Base-by-base conservation (phyloP, 2,113 vertebrate genomes). In the Indicator maculatus region DNA sequence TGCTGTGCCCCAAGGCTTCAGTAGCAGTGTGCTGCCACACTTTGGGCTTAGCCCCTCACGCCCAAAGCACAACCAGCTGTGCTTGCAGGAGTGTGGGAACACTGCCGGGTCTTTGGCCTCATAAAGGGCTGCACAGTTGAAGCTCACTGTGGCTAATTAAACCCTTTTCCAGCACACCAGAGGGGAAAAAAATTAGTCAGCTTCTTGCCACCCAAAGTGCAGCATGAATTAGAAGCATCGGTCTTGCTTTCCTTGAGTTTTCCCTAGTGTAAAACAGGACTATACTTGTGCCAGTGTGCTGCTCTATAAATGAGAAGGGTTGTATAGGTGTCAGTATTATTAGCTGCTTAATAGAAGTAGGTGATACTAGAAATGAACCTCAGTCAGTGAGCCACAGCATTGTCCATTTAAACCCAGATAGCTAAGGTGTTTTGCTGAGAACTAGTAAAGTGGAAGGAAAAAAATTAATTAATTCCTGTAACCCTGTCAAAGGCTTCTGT, bases 161-260 rank as follows among this genome's bases (percentile, higher is more conserved):
- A 75, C 55, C 69, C 39, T 93, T 94, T 89, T 59, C 75, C 91
- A 93, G 77, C 69, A 79, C 81, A 71, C 70, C 63, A 79, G 83
- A 86, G 83, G 61, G 63, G 75, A 53, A 52, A 94, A 93, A 26
- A 88, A 80, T 72, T 64, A 78, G 0, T 70, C 66, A 87, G 86
- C 45, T 44, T 84, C 45, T 70, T 92, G 90, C 95, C 95, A 93
- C 94, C 94, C 96, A 94, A 87, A 79, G 31, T 82, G 93, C 83
- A 78, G 66, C 31, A 18, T 11, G 27, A 2, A 0, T 83, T 86
- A 80, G 56, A 53, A 88, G 59, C 4, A 10, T 11, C 1, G 2
- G 53, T 41, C 63, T 79, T 5, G 0, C 56, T 80, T 83, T 79
- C 64, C 44, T 41, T 77, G 85, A n/a, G 45, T 88, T 93, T 71